Base-by-base conservation (phyloP, 2,888 invertebrate species). In the Phengaris alcon region DNA sequence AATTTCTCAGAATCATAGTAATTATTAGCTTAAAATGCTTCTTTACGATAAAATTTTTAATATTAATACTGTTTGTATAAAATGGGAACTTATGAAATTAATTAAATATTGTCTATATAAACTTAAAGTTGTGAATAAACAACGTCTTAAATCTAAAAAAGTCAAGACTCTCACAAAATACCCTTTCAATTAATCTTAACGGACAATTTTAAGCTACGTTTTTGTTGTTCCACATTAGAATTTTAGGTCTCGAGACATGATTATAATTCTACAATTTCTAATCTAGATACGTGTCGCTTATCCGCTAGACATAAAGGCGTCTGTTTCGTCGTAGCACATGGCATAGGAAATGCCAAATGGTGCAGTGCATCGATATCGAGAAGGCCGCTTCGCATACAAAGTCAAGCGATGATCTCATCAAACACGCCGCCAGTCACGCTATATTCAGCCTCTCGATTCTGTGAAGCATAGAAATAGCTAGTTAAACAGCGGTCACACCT, bases 401-500 rank as follows among this genome's bases (percentile, higher is more conserved):
- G 90, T 90, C 87, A 86, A 88, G 81, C 86, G 87, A 85, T 93
- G 93, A 93, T 91, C 88, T 93, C 93, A 93, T 93, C 89, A 94
- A 94, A 90, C 88, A 88, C 86, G 88, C 94, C 92, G 93, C 93
- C 90, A 86, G 91, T 88, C 86, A 88, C 84, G 87, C 87, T 90
- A 91, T 90, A 89, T 93, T 90, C 92, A 94, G 91, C 88, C 88
- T 90, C 90, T 94, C 94, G 89, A 94, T 94, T 91, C 90, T 93
- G 91, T 94, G 94, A 94, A 94, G 94, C 93, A 88, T 90, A 88
- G 89, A 90, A 91, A 91, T 91, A 87, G 88, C 87, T 85, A 84
- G 87, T 90, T 89, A 87, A 86, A 87, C 86, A 78, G 77, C 76
- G 73, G 78, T 77, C 74, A 73, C 75, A 76, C 68, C 73, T 64